A percentile compares a stretch with the other conserved stretches of the same genome.
phyloP scores from a whole-genome alignment of 2,888 invertebrate species.

The Drosophila siamana region DNA sequence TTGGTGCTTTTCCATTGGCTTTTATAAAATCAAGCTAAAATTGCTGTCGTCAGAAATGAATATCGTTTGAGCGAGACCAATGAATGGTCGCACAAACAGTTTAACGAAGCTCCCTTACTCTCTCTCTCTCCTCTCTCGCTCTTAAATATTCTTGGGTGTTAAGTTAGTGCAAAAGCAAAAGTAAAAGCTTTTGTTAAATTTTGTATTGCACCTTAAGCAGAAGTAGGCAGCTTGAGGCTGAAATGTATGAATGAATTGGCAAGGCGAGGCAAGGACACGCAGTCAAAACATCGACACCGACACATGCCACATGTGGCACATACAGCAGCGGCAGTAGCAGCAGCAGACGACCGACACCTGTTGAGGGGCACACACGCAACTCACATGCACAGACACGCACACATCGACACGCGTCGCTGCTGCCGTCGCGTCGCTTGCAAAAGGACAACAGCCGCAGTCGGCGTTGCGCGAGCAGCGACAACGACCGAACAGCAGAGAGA shows the following conservation, averaged over 20 bases:
- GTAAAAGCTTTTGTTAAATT: slow-evolving; percentile 47
- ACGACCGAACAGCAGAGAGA: slow-evolving; percentile 36
- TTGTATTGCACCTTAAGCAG: slow-evolving; percentile 12
- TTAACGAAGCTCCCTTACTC: slow-evolving; percentile 7
- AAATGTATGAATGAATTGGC: slow-evolving; percentile 48
- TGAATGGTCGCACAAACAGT: slow-evolving; percentile 40
- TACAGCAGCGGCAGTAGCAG: neutral
- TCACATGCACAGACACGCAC: slow-evolving; percentile 33
- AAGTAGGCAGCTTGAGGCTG: neutral
- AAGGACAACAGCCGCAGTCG: slow-evolving; percentile 73
- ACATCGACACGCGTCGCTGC: slow-evolving; percentile 63
- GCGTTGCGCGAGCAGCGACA: slow-evolving; percentile 32
- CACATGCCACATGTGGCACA: slow-evolving; percentile 59
- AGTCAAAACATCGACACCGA: slow-evolving; percentile 61
- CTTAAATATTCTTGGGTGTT: neutral
- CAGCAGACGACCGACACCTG: slow-evolving; percentile 69
- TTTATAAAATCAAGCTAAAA: slow-evolving; percentile 55
- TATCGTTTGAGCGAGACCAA: slow-evolving; percentile 44
- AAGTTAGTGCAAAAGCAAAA: slow-evolving; percentile 3
- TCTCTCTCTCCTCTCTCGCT: neutral
- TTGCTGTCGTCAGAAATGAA: slow-evolving; percentile 58
- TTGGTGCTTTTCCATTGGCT: slow-evolving; percentile 80
- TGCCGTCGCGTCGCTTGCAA: slow-evolving; percentile 48
- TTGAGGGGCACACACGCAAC: slow-evolving; percentile 67
- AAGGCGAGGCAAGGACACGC: slow-evolving; percentile 57